phyloP scores from a whole-genome alignment of 2,113 vertebrate genomes.

The Bos taurus region DNA sequence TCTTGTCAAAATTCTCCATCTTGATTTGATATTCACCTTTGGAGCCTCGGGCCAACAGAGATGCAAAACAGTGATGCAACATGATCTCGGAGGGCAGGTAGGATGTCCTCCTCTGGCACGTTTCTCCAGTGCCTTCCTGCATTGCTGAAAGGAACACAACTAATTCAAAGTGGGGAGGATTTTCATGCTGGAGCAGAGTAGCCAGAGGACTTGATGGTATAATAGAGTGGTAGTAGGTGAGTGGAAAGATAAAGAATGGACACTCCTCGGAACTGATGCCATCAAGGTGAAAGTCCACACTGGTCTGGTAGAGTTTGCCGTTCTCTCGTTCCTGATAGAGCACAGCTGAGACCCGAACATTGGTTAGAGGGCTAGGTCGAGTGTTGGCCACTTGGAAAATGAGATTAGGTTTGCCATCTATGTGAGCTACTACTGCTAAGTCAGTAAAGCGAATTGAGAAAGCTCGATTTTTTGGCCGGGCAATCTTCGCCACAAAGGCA shows the following conservation, averaged over 20 bases:
- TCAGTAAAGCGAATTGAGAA: conserved; percentile 93
- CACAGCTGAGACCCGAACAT: conserved; percentile 89
- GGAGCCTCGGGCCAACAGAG: conserved; percentile 82
- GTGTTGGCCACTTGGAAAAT: conserved; percentile 94
- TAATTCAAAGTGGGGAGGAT: conserved; percentile 88
- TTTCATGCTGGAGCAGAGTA: conserved; percentile 84
- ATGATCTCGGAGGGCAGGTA: conserved; percentile 94
- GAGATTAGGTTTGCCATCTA: conserved; percentile 87
- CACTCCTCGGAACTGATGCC: conserved; percentile 85
- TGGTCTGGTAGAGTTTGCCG: conserved; percentile 90
- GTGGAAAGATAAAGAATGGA: conserved; percentile 94
- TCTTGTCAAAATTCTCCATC: conserved; percentile 93
- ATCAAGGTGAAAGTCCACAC: conserved; percentile 91
- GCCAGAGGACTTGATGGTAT: conserved; percentile 89
- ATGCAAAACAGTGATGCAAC: conserved; percentile 86
- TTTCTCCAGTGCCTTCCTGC: conserved; percentile 94
- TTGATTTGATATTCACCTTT: conserved; percentile 89
- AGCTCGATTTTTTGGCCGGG: conserved; percentile 93
- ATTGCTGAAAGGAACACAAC: conserved; percentile 93
- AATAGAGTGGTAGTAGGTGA: conserved; percentile 91
- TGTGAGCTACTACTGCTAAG: conserved; percentile 86
- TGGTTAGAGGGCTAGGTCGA: conserved; percentile 89
- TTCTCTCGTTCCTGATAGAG: conserved; percentile 92
- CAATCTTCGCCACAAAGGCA: conserved; percentile 98
- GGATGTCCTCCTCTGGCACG: conserved; percentile 94